These are phyloP conservation scores for Zeugodacus cucurbitae DNA, from an alignment of 1,140 invertebrate genomes.

Conservation along the genomic window DNA sequence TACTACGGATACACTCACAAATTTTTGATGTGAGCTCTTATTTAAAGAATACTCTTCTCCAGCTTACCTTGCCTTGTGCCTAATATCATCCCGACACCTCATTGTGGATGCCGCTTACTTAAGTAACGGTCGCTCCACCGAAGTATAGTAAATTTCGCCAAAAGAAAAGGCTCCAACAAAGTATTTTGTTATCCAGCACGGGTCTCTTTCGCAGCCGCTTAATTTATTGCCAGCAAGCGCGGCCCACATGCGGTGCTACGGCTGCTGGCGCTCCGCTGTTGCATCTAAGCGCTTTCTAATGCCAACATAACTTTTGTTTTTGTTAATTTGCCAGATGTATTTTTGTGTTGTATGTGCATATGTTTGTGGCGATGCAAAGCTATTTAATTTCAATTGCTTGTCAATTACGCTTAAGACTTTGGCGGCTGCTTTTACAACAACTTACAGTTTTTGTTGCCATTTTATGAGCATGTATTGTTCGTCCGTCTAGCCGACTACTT, in stretches of 20 bases:
- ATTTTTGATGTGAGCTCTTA: too few relatives aligned
- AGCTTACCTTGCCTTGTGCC: too few relatives aligned
- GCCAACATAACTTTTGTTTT: not conserved
- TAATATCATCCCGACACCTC: too few relatives aligned
- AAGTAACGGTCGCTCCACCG: too few relatives aligned
- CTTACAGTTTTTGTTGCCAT: not conserved
- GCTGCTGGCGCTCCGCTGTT: not conserved
- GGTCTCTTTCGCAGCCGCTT: not conserved
- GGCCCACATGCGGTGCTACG: not conserved
- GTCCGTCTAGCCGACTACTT: not conserved
- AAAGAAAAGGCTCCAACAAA: too few relatives aligned
- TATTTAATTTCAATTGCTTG: constrained; percentile 1
- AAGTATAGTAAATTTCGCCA: too few relatives aligned
- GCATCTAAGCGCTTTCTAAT: constrained; percentile 6
- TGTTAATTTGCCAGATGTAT: not conserved
- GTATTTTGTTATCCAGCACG: not conserved
- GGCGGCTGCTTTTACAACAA: not conserved
- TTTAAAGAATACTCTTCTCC: too few relatives aligned
- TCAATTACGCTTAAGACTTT: not conserved
- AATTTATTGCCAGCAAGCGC: not conserved
- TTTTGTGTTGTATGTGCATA: not conserved
- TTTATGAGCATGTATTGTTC: not conserved
- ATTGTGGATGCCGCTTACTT: too few relatives aligned
- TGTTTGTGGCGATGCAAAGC: not conserved
- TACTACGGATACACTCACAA: too few relatives aligned